Conservation (phyloP, 2,113 vertebrate genomes). For the Uropsilus gracilis region DNA sequence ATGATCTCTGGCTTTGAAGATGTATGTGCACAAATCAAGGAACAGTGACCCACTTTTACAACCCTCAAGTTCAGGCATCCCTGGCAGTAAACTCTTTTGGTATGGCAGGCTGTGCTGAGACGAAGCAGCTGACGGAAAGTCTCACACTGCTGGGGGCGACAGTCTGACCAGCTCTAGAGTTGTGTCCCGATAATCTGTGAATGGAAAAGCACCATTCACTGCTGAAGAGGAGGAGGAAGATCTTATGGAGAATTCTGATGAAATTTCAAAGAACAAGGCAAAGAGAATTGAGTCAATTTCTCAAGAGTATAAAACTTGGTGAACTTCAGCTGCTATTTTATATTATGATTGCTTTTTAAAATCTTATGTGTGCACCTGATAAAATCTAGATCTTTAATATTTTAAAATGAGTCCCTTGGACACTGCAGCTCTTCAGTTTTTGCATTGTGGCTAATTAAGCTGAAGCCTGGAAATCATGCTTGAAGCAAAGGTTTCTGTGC, state of each 20-base stretch:
- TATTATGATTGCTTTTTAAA: slow-evolving; percentile 86
- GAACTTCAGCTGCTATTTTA: slow-evolving; percentile 90
- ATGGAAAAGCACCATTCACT: slow-evolving; percentile 97
- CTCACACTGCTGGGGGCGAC: slow-evolving; percentile 97
- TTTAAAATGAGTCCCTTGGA: slow-evolving; percentile 84
- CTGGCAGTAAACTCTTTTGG: slow-evolving; percentile 98
- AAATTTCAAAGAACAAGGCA: slow-evolving; percentile 97
- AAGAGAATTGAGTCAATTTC: slow-evolving; percentile 87
- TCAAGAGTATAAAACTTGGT: slow-evolving; percentile 76
- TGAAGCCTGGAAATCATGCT: slow-evolving; percentile 90
- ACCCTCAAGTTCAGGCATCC: slow-evolving; percentile 98
- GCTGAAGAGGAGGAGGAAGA: slow-evolving; percentile 96
- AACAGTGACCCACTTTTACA: slow-evolving; percentile 99
- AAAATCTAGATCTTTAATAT: slow-evolving; percentile 84
- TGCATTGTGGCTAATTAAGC: slow-evolving; percentile 86
- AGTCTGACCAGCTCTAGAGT: slow-evolving; percentile 97
- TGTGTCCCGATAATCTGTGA: slow-evolving; percentile 94
- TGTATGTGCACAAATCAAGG: slow-evolving; percentile 99
- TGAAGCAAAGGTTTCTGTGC: slow-evolving; percentile 86
- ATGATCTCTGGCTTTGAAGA: slow-evolving; percentile 99
- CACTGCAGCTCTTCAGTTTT: slow-evolving; percentile 87
- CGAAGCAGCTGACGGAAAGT: slow-evolving; percentile 99
- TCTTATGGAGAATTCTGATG: slow-evolving; percentile 98
- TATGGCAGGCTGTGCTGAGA: slow-evolving; percentile 97
- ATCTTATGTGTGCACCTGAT: slow-evolving; percentile 85